Evolutionary conservation across 2,888 invertebrate species (phyloP).

Genomic region (Ennomos erosarius): DNA sequence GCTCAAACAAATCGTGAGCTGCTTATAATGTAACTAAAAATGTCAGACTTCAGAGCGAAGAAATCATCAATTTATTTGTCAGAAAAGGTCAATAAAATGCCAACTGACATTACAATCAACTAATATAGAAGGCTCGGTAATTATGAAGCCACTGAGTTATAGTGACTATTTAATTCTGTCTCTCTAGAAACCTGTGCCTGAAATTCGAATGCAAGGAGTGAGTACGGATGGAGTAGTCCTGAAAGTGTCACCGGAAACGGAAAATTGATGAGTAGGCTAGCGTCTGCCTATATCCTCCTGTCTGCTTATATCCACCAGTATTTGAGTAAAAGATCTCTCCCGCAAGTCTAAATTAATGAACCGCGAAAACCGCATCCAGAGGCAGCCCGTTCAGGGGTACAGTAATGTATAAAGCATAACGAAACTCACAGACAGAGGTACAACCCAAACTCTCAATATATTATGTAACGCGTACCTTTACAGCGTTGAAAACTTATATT

Average conservation of each 20-base stretch:
- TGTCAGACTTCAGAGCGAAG: constrained; percentile 19
- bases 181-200: no score
- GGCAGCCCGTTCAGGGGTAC: not conserved
- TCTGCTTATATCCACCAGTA: no score
- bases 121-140: not conserved
- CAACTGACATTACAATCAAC: constrained; percentile 13
- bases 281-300: no score
- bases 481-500: constrained; percentile 19
- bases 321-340: constrained; percentile 12
- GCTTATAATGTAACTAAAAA: constrained; percentile 3
- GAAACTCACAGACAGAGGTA: constrained; percentile 12
- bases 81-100: constrained; percentile 28
- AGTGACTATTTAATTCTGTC: no score
- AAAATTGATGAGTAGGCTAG: no score
- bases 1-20: constrained; percentile 27
- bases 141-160: no score
- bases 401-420: constrained; percentile 13
- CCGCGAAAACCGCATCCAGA: constrained; percentile 22
- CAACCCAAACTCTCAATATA: constrained; percentile 6
- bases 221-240: no score
- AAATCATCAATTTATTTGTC: constrained; percentile 1
- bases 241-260: no score
- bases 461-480: constrained; percentile 21
- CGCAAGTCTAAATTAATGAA: constrained; percentile 17
- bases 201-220: no score